A percentile compares a stretch with the other conserved stretches of the same genome.
Evolutionary conservation across 2,888 invertebrate genomes (phyloP).

Genomic region (Brachynemurus nebulosus): DNA sequence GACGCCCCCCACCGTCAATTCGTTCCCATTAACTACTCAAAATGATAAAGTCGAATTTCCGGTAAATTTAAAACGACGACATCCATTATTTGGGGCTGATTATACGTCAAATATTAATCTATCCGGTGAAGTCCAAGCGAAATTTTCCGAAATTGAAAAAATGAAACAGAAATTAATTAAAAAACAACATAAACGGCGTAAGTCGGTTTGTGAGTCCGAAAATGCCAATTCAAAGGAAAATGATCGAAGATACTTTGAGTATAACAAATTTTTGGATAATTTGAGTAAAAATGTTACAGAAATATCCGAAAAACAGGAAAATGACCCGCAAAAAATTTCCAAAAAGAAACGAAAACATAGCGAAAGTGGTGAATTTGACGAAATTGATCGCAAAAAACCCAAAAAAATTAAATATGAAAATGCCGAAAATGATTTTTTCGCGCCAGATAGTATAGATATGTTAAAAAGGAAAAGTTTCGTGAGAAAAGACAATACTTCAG

Average conservation of each 20-base stretch:
- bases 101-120: neutral
- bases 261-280: neutral
- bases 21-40: neutral
- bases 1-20: neutral
- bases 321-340: neutral
- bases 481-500: neutral
- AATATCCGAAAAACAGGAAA: too few relatives aligned
- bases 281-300: too few relatives aligned
- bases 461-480: too few relatives aligned
- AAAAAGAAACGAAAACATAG: neutral
- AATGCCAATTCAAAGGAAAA: neutral
- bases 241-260: neutral
- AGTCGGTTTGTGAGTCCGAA: neutral
- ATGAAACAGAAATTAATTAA: neutral
- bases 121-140: neutral
- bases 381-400: neutral
- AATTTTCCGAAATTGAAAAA: neutral
- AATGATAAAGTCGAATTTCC: neutral
- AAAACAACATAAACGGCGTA: neutral
- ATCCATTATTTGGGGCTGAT: neutral
- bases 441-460: too few relatives aligned
- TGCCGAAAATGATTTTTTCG: too few relatives aligned
- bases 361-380: neutral
- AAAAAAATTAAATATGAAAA: too few relatives aligned
- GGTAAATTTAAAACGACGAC: neutral